Evolutionary conservation across 2,113 vertebrate genomes (phyloP).

Genomic region (Varanus komodoensis): DNA sequence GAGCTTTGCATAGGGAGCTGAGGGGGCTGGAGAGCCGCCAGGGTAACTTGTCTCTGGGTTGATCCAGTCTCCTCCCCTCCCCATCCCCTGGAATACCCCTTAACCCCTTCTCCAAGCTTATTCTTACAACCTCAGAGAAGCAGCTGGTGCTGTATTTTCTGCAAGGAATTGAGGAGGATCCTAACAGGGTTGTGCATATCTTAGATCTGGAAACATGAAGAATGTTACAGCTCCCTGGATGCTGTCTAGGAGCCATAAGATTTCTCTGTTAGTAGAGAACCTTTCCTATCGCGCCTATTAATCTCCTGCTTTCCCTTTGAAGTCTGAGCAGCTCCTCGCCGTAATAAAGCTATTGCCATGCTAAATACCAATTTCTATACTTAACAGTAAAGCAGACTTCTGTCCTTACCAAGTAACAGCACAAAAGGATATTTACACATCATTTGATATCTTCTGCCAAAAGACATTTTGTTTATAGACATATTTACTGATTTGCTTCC

Average conservation of each 20-base stretch:
- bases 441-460: background rate
- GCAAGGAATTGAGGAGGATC: no score
- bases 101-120: no score
- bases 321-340: constrained; percentile 33
- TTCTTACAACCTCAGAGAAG: no score
- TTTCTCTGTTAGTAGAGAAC: background rate
- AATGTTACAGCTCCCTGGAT: no score
- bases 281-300: constrained; percentile 55
- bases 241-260: background rate
- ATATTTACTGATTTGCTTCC: background rate
- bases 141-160: no score
- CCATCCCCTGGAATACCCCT: no score
- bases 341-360: background rate
- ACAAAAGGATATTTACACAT: background rate
- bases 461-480: background rate
- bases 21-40: no score
- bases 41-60: no score
- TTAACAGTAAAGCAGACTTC: background rate
- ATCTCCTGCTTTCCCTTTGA: constrained; percentile 55
- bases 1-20: no score
- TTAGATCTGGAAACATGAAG: no score
- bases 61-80: no score
- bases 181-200: no score
- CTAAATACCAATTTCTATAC: background rate
- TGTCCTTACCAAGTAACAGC: background rate